These are phyloP conservation scores for Actenoides hombroni DNA, from an alignment of 2,113 vertebrate genomes.

Conservation along the genomic window DNA sequence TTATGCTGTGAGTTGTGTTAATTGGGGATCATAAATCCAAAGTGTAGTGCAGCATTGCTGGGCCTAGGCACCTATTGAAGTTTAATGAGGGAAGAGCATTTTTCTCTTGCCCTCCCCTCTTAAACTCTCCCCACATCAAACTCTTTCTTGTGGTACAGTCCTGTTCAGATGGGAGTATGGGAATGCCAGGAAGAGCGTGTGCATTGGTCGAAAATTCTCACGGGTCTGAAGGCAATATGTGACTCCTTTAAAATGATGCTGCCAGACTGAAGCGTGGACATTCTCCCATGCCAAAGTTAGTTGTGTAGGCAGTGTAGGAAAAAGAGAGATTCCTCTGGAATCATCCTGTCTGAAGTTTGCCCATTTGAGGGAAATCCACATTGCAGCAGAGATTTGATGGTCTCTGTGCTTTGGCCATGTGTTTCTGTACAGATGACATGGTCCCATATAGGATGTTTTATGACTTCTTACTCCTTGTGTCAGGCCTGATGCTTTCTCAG, in stretches of 20 bases:
- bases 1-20: conserved; percentile 26
- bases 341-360: background rate
- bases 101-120: background rate
- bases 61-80: background rate
- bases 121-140: background rate
- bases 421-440: background rate
- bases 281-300: background rate
- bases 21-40: conserved; percentile 37
- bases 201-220: background rate
- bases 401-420: background rate
- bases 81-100: background rate
- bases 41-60: background rate
- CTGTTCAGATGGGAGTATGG: background rate
- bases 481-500: background rate
- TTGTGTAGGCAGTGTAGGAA: background rate
- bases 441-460: background rate
- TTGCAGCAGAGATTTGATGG: background rate
- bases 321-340: background rate
- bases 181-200: background rate
- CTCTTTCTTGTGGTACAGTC: background rate
- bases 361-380: background rate
- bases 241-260: background rate
- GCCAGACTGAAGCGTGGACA: background rate
- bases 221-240: background rate
- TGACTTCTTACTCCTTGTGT: background rate